phyloP scores from a whole-genome alignment of 2,888 invertebrate species.

The Callinectes sapidus region DNA sequence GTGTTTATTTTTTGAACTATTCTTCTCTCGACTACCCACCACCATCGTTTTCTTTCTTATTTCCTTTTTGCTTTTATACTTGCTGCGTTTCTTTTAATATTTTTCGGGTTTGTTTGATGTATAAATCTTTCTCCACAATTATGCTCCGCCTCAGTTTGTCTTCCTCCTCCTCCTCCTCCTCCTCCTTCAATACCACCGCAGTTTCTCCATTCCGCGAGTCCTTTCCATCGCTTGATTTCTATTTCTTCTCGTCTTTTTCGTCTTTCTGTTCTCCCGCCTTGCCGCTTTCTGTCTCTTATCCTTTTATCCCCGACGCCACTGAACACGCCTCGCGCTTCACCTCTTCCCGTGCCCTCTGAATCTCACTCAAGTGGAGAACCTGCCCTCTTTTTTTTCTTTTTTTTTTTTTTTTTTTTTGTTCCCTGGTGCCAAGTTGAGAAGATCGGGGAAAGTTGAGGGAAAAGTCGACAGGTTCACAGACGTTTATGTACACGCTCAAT shows the following conservation, averaged over 20 bases:
- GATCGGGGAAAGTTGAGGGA: neutral
- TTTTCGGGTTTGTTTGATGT: neutral
- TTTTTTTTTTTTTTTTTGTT: no score
- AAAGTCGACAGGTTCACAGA: slow-evolving; percentile 20
- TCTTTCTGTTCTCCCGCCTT: neutral
- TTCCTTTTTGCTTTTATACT: neutral
- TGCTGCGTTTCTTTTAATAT: no score
- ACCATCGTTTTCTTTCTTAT: neutral
- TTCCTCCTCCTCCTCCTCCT: neutral
- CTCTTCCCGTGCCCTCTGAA: neutral
- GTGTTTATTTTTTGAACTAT: neutral
- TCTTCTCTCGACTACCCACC: neutral
- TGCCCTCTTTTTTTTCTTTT: slow-evolving; percentile 6
- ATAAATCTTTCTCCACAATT: neutral
- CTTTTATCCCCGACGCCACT: neutral
- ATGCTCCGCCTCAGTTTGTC: neutral
- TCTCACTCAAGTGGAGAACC: neutral
- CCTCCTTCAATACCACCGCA: neutral
- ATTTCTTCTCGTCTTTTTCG: neutral
- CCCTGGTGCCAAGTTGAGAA: neutral
- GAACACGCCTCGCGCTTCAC: slow-evolving; percentile 7
- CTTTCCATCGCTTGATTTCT: neutral
- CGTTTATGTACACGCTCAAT: neutral
- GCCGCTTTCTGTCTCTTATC: slow-evolving; percentile 5
- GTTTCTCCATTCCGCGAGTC: neutral